Conservation (phyloP, 2,888 invertebrate genomes). For the Pristionchus mayeri region DNA sequence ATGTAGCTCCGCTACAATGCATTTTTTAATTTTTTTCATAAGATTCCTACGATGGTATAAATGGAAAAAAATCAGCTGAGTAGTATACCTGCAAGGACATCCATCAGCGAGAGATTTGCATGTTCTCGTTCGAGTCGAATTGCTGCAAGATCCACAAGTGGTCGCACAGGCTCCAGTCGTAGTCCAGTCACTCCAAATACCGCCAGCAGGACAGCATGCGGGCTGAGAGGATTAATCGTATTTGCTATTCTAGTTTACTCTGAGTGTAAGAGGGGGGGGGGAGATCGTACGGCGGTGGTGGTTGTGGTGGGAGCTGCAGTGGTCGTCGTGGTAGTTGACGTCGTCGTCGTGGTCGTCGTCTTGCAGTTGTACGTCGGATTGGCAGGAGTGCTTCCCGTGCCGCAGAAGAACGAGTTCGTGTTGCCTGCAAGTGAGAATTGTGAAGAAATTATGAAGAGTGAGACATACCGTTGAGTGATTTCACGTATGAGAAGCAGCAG, state of each 20-base stretch:
- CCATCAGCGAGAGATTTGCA: slow-evolving; percentile 42
- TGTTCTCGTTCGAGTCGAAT: neutral
- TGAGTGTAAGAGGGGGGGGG: too few species aligned
- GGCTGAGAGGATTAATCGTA: too few species aligned
- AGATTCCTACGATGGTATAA: too few species aligned
- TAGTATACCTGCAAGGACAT: slow-evolving; percentile 50
- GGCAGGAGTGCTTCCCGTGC: neutral
- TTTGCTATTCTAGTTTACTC: too few species aligned
- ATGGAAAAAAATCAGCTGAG: too few species aligned
- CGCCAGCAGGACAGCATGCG: slow-evolving; percentile 52
- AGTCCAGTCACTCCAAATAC: slow-evolving; percentile 51
- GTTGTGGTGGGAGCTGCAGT: neutral
- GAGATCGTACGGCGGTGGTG: too few species aligned
- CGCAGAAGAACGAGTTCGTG: slow-evolving; percentile 36
- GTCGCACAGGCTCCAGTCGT: slow-evolving; percentile 32
- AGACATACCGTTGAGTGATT: neutral
- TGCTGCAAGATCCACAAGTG: slow-evolving; percentile 48
- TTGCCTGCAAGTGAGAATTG: neutral
- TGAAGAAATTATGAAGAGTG: neutral
- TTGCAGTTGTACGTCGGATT: neutral
- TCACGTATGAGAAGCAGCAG: slow-evolving; percentile 40
- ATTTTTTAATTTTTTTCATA: neutral
- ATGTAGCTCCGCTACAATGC: neutral
- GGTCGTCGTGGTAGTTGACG: neutral
- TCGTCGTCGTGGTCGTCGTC: neutral